Base-by-base conservation (phyloP, 2,797 vertebrate species). In the Cyprinella venusta region DNA sequence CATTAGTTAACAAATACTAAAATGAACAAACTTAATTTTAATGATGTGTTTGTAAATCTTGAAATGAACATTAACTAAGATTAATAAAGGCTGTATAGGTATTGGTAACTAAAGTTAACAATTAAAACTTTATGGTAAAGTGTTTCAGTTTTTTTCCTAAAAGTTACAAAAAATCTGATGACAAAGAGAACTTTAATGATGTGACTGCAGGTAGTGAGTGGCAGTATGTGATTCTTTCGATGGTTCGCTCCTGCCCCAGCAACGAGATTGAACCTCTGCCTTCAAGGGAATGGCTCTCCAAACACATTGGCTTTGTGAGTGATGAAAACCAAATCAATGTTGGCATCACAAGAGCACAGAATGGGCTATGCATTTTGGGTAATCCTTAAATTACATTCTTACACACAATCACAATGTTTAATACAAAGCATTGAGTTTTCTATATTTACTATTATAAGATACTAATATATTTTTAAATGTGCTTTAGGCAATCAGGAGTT, bases 301-400 rank as follows among this genome's bases (percentile, higher is more conserved):
- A 91, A 67, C 86, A 87, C 63, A 90, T 96, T 80, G 96, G 96
- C 0, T 96, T 96, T 8, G 83, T 96, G 0, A 90, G 86, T 0
- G 94, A 96, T 85, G 91, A 93, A 70, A 93, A 96, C 89, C 96
- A 96, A 91, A 71, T 96, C 84, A 96, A 96, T 0, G 95, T 96
- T 0, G 95, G 87, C 86, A 90, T 96, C 87, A 96, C 96, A 0
- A 88, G 96, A 74, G 95, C 96, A 36, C 92, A 94, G 87, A 93
- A 95, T 81, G 95, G 95, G 3, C 93, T 96, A 54, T 96, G 96
- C 87, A 92, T 96, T 71, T 79, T 96, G 15, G 95, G 96, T 96
- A 86, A 77, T 72, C 64, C 10, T 8, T 42, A 18, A 26, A 45
- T 63, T 45, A 15, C 40, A 76, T 18, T 26, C 0, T 56, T 9